These are phyloP conservation scores for Puffinus mauretanicus DNA, from an alignment of 2,113 vertebrate species.

Conservation along the genomic window DNA sequence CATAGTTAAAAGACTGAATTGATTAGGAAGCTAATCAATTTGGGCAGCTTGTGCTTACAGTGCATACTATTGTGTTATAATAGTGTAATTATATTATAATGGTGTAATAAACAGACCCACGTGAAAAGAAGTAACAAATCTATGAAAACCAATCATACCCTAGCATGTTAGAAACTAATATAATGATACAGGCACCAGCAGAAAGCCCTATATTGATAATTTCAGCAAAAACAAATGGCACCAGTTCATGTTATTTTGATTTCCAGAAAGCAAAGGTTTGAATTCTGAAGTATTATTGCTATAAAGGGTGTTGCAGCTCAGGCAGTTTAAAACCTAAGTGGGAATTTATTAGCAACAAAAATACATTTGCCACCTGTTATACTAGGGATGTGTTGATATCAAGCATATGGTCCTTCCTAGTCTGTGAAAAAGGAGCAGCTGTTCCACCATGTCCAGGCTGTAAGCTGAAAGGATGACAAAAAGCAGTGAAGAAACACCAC, in stretches of 20 bases:
- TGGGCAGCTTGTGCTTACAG: not conserved
- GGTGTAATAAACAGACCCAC: not conserved
- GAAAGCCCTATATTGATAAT: not conserved
- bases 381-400: not conserved
- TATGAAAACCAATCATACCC: not conserved
- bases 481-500: slow-evolving; percentile 7
- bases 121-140: not conserved
- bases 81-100: not conserved
- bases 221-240: not conserved
- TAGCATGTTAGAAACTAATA: not conserved
- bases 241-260: not conserved
- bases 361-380: not conserved
- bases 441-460: not conserved
- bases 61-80: not conserved
- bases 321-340: slow-evolving; percentile 4
- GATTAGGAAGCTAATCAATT: not conserved
- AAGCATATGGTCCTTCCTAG: not conserved
- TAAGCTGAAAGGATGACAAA: not conserved
- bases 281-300: not conserved
- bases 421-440: slow-evolving; percentile 24
- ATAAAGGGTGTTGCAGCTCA: not conserved
- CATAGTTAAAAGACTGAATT: not conserved
- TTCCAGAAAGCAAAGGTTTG: not conserved
- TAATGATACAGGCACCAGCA: not conserved
- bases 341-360: slow-evolving; percentile 30